These are phyloP conservation scores for Imbricaverruca yamaguchii DNA, from an alignment of 2,888 invertebrate genomes.

Conservation along the genomic window DNA sequence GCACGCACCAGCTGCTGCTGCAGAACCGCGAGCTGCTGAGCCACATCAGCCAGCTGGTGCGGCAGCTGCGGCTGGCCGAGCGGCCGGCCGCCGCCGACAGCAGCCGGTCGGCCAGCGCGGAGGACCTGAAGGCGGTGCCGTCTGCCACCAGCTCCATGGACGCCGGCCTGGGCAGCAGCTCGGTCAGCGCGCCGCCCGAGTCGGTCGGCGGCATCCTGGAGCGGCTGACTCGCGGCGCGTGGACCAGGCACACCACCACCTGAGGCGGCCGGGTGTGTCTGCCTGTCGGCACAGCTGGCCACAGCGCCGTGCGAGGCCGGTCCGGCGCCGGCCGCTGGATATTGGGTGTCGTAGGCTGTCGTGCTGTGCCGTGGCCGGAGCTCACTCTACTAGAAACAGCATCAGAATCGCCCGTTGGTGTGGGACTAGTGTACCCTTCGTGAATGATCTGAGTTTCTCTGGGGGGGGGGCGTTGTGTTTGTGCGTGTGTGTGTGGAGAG, in stretches of 20 bases:
- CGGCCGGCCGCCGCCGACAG: slow-evolving; percentile 59
- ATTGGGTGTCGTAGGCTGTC: too few species aligned
- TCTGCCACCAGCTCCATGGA: background rate
- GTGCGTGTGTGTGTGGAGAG: too few species aligned
- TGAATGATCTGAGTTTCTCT: too few species aligned
- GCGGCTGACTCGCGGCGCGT: background rate
- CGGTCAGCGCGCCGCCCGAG: background rate
- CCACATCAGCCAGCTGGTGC: slow-evolving; percentile 84
- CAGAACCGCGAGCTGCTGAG: slow-evolving; percentile 93
- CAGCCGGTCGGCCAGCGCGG: background rate
- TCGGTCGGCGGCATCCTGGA: background rate
- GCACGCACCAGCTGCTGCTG: slow-evolving; percentile 86
- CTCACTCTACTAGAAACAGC: too few species aligned
- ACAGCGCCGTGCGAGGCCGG: too few species aligned
- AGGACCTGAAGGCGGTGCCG: background rate
- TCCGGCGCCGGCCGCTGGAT: too few species aligned
- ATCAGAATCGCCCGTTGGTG: too few species aligned
- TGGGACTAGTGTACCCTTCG: too few species aligned
- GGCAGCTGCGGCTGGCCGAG: slow-evolving; percentile 59
- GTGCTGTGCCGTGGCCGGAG: too few species aligned
- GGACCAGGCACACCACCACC: slow-evolving; percentile 10
- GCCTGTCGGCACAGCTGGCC: too few species aligned
- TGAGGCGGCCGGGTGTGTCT: background rate
- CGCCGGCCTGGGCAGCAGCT: slow-evolving; percentile 11
- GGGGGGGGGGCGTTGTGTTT: too few species aligned